These are phyloP conservation scores for Vidua chalybeata DNA, from an alignment of 2,113 vertebrate species.

Conservation along the genomic window DNA sequence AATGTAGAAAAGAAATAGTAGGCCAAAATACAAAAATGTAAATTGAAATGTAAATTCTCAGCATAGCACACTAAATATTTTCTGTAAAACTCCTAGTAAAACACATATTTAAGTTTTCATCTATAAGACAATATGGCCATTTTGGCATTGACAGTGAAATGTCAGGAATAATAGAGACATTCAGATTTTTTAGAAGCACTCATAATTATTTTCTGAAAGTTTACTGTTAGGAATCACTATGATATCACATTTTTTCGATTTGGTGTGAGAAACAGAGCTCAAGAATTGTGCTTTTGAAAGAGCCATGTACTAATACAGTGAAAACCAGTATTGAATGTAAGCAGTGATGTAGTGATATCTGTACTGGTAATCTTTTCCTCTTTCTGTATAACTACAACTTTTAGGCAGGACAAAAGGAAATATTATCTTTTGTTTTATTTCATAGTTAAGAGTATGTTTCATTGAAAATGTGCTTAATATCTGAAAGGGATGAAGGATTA, in stretches of 20 bases:
- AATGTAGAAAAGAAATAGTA: background rate
- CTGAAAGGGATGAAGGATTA: background rate
- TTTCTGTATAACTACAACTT: background rate
- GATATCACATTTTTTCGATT: background rate
- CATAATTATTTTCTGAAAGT: background rate
- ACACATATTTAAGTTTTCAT: background rate
- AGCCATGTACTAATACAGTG: background rate
- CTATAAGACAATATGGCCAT: background rate
- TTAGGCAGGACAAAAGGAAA: background rate
- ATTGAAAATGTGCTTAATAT: background rate
- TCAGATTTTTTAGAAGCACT: background rate
- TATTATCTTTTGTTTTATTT: background rate
- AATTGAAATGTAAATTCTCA: constrained; percentile 7
- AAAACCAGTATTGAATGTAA: background rate
- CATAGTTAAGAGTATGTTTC: background rate
- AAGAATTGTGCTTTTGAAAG: background rate
- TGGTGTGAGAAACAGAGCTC: background rate
- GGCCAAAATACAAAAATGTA: background rate
- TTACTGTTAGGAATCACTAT: background rate
- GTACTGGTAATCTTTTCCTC: background rate
- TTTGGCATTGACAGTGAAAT: background rate
- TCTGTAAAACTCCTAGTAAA: background rate
- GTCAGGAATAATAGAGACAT: background rate
- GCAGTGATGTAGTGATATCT: background rate
- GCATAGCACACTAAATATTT: background rate